These are phyloP conservation scores for Pentamera pediparva DNA, from an alignment of 53 echinoderm and acorn worm species.

Conservation along the genomic window DNA sequence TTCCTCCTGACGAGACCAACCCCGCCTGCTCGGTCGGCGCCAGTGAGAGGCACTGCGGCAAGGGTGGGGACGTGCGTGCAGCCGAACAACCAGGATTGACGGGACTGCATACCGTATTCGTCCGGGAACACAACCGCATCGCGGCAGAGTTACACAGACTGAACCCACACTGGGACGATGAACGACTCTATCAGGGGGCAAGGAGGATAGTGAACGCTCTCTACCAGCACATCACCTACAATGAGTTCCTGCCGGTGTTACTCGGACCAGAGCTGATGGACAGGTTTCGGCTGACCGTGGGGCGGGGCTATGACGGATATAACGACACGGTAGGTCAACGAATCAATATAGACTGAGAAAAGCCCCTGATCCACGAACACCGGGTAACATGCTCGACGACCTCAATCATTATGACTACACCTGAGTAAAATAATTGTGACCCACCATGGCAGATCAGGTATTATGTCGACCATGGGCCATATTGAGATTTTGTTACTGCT, in stretches of 20 bases:
- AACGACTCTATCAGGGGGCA: constrained; percentile 57
- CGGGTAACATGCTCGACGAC: too few relatives aligned
- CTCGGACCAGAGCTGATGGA: constrained; percentile 41
- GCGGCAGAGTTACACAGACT: constrained; percentile 38
- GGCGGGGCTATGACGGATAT: constrained; percentile 29
- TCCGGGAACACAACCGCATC: constrained; percentile 58
- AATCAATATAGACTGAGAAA: too few relatives aligned
- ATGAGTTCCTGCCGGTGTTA: constrained; percentile 69
- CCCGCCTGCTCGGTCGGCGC: constrained; percentile 18
- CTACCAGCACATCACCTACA: constrained; percentile 74
- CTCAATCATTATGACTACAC: too few relatives aligned
- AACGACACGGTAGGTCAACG: neutral
- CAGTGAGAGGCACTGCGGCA: constrained; percentile 45
- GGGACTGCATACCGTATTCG: constrained; percentile 59
- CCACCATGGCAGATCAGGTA: too few relatives aligned
- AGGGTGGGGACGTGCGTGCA: constrained; percentile 67
- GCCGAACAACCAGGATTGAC: constrained; percentile 73
- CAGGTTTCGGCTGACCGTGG: constrained; percentile 12
- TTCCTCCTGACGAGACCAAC: constrained; percentile 34
- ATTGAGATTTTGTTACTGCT: too few relatives aligned
- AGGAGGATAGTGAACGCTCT: constrained; percentile 51
- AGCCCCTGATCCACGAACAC: too few relatives aligned
- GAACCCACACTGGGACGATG: constrained; percentile 61
- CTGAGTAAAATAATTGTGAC: too few relatives aligned
- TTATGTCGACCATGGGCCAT: too few relatives aligned